Evolutionary conservation across 2,888 invertebrate genomes (phyloP).

Genomic region (Acanthococcus lagerstroemiae): DNA sequence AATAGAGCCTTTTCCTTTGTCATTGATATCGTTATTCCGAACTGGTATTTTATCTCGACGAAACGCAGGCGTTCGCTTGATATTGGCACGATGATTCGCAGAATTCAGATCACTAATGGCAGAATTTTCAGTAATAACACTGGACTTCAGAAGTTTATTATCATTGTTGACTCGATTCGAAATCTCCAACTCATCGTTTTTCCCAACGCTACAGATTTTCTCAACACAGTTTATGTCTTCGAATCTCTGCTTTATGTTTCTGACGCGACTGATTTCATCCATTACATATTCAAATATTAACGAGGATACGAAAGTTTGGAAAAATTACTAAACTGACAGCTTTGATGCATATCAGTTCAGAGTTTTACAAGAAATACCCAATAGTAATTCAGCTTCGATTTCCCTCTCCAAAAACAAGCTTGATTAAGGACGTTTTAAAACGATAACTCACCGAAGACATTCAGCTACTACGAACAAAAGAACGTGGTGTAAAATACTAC

Average conservation of each 20-base stretch:
- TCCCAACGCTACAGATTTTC: not conserved
- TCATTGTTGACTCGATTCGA: not conserved
- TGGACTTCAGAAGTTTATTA: not conserved
- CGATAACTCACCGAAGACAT: no score
- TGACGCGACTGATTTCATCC: constrained; percentile 37
- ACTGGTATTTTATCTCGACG: constrained; percentile 43
- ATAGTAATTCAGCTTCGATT: no score
- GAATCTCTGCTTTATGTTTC: constrained; percentile 38
- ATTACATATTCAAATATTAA: constrained; percentile 36
- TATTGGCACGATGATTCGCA: constrained; percentile 36
- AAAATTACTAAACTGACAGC: no score
- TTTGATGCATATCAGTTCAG: no score
- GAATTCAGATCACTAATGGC: not conserved
- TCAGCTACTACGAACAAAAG: no score
- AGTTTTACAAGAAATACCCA: no score
- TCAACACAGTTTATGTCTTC: constrained; percentile 34
- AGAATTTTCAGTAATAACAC: not conserved
- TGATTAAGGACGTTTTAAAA: no score
- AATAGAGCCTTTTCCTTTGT: not conserved
- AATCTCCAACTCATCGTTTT: not conserved
- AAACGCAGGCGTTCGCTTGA: constrained; percentile 51
- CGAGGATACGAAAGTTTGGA: no score
- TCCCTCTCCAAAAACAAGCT: no score
- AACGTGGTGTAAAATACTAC: no score
- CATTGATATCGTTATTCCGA: not conserved